Base-by-base conservation (phyloP, 2,113 vertebrate genomes). In the Limanda limanda region DNA sequence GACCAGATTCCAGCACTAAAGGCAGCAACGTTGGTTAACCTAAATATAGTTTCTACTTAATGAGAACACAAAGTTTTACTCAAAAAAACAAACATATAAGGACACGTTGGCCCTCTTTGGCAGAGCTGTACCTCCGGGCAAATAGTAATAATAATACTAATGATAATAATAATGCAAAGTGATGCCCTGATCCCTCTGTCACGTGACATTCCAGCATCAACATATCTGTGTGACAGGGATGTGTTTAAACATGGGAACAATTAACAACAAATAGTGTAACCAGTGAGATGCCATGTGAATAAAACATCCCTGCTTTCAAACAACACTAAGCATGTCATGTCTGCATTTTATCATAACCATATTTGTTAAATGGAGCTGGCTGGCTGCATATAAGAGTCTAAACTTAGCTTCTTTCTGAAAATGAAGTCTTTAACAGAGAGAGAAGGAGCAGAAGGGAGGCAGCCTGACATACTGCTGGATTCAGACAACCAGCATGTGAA, bases 21-120 rank as follows among this genome's bases (percentile, higher is more conserved):
- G 14, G 40, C 54, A 71, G 61, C 18, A 18, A 68, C 55, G 45
- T 54, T 68, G 31, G 14, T 21, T 14, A 24, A 62, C 57, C 12
- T 68, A 23, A 65, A 65, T 66, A n/a, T 4, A 40, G 57, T 56
- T 73, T 56, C 48, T 27, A 9, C 35, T 12, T 18, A 62, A 63
- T 74, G 15, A 66, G 25, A 48, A 42, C 45, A 31, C n/a, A 7
- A 15, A 48, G 25, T 64, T 62, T 23, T 20, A 8, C 35, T 25
- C 8, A 31, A 31, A 8, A 31, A 31, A 31, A 7, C 1, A 7
- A 31, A 31, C 31, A 31, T 31, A 31, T 5, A 31, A 31, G 31
- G 31, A 31, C 45, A 48, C 6, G 15, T 14, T 15, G 1, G 15
- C 45, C 15, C 45, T 48, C 45, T 17, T 48, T 48, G 45, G 45